Percentiles rank a stretch among this genome's conserved stretches.
These are phyloP conservation scores for Coronaproctus castanopsis DNA, from an alignment of 2,888 invertebrate genomes.

Conservation along the genomic window DNA sequence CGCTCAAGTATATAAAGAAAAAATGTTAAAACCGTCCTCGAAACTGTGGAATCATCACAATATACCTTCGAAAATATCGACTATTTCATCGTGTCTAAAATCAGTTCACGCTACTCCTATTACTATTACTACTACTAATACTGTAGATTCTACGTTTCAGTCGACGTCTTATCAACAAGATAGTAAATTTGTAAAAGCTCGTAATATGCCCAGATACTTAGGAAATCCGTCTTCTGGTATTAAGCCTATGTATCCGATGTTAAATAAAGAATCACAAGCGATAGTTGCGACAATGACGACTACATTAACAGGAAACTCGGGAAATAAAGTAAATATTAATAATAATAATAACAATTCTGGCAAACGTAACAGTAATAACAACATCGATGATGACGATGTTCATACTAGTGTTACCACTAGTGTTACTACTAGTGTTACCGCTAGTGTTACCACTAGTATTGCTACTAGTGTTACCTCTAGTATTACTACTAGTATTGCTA, in stretches of 20 bases:
- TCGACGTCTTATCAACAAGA: no score
- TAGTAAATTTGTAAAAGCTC: conserved; percentile 35
- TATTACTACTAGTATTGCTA: neutral
- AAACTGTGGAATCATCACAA: neutral
- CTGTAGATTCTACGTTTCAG: neutral
- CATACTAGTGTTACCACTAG: neutral
- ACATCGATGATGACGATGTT: neutral
- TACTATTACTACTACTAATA: neutral
- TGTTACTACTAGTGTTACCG: neutral
- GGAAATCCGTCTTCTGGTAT: conserved; percentile 39
- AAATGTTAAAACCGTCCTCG: neutral
- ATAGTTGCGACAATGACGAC: no score
- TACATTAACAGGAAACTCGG: neutral
- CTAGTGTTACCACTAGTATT: no score
- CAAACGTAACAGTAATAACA: neutral
- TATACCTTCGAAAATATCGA: no score
- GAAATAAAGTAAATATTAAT: neutral
- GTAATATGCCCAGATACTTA: conserved; percentile 34
- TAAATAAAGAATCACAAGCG: no score
- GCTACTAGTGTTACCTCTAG: neutral
- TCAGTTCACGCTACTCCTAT: neutral
- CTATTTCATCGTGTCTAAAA: no score
- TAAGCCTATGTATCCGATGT: conserved; percentile 36
- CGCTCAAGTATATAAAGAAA: neutral
- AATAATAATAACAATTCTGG: neutral